Percentiles rank a stretch among this genome's conserved stretches.
Conservation (phyloP, 2,888 invertebrate genomes). For the Chelonus formosanus region DNA sequence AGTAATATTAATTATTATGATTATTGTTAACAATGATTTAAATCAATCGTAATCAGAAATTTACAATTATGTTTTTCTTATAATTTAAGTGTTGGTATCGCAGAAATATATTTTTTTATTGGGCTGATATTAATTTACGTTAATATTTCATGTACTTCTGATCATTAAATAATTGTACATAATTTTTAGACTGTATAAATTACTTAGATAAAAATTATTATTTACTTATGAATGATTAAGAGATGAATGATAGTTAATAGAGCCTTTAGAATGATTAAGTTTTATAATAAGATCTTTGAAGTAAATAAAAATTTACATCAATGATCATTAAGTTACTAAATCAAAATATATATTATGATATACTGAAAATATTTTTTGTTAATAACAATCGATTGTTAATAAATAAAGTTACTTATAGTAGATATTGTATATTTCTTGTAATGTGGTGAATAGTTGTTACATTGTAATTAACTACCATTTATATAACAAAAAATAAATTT, state of each 20-base stretch:
- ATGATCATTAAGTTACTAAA: slow-evolving; percentile 26
- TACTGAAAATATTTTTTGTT: slow-evolving; percentile 26
- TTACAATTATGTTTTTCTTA: slow-evolving; percentile 3
- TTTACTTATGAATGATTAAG: slow-evolving; percentile 1
- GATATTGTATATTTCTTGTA: slow-evolving; percentile 45
- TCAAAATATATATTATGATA: slow-evolving; percentile 22
- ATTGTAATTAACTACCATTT: slow-evolving; percentile 37
- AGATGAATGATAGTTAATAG: neutral
- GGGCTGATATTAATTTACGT: slow-evolving; percentile 16
- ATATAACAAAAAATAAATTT: slow-evolving; percentile 33
- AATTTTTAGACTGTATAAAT: slow-evolving; percentile 28
- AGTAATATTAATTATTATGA: neutral
- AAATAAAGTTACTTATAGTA: slow-evolving; percentile 34
- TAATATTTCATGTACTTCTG: slow-evolving; percentile 18
- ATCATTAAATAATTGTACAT: slow-evolving; percentile 26
- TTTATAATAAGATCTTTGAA: too few species aligned
- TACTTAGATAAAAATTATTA: slow-evolving; percentile 1
- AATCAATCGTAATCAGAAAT: slow-evolving; percentile 8
- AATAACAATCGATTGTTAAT: slow-evolving; percentile 42
- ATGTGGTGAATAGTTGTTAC: slow-evolving; percentile 36
- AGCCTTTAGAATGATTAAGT: neutral
- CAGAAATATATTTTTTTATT: slow-evolving; percentile 41
- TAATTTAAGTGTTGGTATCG: slow-evolving; percentile 39
- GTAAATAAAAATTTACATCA: too few species aligned
- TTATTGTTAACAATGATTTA: slow-evolving; percentile 9